Percentiles rank a stretch among this genome's conserved stretches.
Conservation (phyloP, 2,888 invertebrate genomes). For the Graphium colonna region DNA sequence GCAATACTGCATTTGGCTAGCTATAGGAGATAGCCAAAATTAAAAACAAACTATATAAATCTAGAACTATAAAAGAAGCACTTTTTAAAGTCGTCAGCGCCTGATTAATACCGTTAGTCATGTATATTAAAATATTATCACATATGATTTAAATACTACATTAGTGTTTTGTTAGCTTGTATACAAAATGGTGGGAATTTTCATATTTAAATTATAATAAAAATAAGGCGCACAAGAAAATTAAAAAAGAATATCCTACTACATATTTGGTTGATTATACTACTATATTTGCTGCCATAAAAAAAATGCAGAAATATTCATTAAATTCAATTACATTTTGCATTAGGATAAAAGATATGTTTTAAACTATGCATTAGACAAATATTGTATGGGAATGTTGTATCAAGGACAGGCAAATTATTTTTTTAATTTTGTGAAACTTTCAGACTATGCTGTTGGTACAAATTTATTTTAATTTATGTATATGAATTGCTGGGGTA, state of each 20-base stretch:
- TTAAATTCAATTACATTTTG: background rate
- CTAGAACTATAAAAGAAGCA: background rate
- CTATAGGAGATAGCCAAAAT: background rate
- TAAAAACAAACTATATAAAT: background rate
- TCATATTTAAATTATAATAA: background rate
- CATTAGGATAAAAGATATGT: background rate
- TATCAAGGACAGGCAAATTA: background rate
- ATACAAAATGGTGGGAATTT: slow-evolving; percentile 13
- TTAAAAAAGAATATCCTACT: background rate
- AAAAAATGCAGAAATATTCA: background rate
- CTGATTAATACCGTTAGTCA: background rate
- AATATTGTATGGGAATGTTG: background rate
- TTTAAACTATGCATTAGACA: too few species aligned
- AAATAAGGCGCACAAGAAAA: background rate
- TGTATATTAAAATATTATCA: slow-evolving; percentile 16
- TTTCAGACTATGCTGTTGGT: background rate
- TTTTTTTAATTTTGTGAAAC: background rate
- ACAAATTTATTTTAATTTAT: background rate
- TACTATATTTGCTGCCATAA: background rate
- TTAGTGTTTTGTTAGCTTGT: background rate
- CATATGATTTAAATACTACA: slow-evolving; percentile 13
- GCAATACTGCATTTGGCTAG: too few species aligned
- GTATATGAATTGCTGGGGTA: background rate
- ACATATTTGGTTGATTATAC: too few species aligned
- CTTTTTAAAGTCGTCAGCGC: background rate